Evolutionary conservation across 2,888 invertebrate species (phyloP).

Genomic region (Melipona bicolor): DNA sequence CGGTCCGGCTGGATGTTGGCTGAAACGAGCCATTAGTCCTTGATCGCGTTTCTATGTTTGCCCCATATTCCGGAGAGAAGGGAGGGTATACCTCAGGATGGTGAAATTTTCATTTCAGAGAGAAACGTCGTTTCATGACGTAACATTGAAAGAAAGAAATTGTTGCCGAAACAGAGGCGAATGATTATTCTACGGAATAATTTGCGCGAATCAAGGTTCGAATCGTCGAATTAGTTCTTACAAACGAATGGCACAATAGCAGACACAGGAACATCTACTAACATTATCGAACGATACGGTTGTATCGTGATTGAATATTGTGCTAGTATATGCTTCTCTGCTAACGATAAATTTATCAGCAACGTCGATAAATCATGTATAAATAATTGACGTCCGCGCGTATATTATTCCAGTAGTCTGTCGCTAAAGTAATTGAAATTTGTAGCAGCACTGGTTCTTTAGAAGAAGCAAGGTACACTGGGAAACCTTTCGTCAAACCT

Average conservation of each 20-base stretch:
- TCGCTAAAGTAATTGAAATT: conserved; percentile 3
- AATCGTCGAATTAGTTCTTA: not conserved
- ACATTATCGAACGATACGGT: not conserved
- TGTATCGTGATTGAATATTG: not conserved
- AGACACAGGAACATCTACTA: not conserved
- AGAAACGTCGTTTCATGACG: not conserved
- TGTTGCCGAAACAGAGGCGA: not conserved
- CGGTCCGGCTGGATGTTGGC: not conserved
- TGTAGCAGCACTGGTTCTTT: not conserved
- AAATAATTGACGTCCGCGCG: not conserved
- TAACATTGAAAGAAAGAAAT: not conserved
- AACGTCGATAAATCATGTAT: conserved; percentile 5
- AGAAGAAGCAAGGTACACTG: not conserved
- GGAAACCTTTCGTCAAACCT: not conserved
- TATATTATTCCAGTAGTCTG: not conserved
- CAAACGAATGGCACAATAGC: not conserved
- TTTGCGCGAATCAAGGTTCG: not conserved
- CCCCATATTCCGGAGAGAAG: not conserved
- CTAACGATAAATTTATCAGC: conserved; percentile 5
- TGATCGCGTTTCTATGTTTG: conserved; percentile 26
- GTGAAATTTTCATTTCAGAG: conserved; percentile 1
- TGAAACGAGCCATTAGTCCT: conserved; percentile 40
- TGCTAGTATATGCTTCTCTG: not conserved
- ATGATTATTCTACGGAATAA: not conserved
- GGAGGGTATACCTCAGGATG: not conserved